Base-by-base conservation (phyloP, 2,888 invertebrate genomes). In the Argynnis bischoffii region DNA sequence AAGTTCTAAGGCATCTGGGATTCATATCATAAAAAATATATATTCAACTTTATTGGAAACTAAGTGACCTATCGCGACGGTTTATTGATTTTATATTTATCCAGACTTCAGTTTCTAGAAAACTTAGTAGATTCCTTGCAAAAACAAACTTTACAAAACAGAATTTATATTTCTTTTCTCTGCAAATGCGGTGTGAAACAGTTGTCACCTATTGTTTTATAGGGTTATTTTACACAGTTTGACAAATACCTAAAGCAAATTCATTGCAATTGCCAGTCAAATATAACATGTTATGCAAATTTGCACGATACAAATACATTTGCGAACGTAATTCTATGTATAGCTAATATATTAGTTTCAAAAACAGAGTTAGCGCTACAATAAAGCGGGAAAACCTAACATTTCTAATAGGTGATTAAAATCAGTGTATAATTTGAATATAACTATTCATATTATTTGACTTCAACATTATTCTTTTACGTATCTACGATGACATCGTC, bases 211-310 rank as follows among this genome's bases (percentile, higher is more conserved):
- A 51, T 61, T 61, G 55, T 53, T 60, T 41, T 41, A 60, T 18
- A 41, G 54, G 59, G 13, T 31, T 21, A 60, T 60, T 50, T 55
- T 55, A 60, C 16, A 61, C 60, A 53, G 48, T 35, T 55, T 48
- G 55, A 61, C 55, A 60, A 55, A 66, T 60, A 31, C 60, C 60
- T 55, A 50, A 11, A 48, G 48, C 55, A 55, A 50, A 60, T 50
- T 55, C 55, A 54, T 61, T 35, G 35, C 35, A 41, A 41, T 55
- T 6, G 48, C 47, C 15, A 60, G 66, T 66, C 66, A 60, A 66
- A 66, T 60, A 66, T 66, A 66, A 54, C 66, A 14, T 18, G 55
- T 18, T 55, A 55, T 66, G 66, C 55, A 60, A 66, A 66, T 66
- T 63, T 50, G 18, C 15, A 21, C 47, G 26, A 55, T 60, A 66